Conservation (phyloP, 2,888 invertebrate species). For the Lithophane leautieri region DNA sequence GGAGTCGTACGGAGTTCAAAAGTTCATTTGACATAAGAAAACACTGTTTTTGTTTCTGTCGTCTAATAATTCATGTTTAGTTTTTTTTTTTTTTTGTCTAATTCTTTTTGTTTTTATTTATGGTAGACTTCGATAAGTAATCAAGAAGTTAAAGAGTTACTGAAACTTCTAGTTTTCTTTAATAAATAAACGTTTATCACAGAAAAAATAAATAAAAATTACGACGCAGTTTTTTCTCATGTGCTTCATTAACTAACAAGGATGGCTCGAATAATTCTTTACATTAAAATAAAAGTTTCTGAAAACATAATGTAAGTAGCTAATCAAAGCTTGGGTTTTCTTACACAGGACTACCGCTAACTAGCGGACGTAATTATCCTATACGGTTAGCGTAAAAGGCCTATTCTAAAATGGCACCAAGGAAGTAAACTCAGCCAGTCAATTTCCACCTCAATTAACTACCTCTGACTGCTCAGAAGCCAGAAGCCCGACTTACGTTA, state of each 20-base stretch:
- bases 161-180: background rate
- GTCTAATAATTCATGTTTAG: too few species aligned
- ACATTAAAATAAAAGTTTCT: too few species aligned
- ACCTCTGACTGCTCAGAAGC: constrained; percentile 30
- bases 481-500: constrained; percentile 24
- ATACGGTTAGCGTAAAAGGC: constrained; percentile 3
- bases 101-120: too few species aligned
- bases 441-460: constrained; percentile 17
- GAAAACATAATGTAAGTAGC: background rate
- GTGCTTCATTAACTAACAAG: too few species aligned
- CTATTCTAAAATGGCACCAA: background rate
- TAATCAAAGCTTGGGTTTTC: background rate
- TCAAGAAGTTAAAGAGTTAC: background rate
- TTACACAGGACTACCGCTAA: background rate
- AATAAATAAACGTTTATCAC: background rate
- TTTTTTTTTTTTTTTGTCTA: background rate
- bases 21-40: constrained; percentile 27
- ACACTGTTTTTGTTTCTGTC: constrained; percentile 12
- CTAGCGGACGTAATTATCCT: constrained; percentile 15
- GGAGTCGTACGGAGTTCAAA: constrained; percentile 54
- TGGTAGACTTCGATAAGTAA: background rate
- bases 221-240: background rate
- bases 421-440: constrained; percentile 34
- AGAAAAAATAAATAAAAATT: background rate
- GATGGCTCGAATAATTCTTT: background rate